Evolutionary conservation across 2,113 vertebrate species (phyloP), one percentile per base, ranked within the genome.

Genomic region (Pungitius pungitius): DNA sequence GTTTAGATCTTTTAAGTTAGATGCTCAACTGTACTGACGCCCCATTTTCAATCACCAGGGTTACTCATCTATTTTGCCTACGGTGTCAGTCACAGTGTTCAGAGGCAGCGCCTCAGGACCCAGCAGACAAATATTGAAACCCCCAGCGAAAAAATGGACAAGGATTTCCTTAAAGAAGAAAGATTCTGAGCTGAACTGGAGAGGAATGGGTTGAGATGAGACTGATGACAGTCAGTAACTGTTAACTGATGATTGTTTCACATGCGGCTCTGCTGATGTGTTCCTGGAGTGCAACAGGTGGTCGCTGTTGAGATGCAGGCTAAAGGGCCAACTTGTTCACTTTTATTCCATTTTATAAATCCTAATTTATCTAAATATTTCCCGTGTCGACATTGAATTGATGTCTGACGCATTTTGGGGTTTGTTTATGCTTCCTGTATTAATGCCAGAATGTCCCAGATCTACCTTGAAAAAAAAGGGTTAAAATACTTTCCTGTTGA

Each of bases 41-140:
- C 5, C 5, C 2, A 10, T n/a, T 27, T 8, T 60, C 8, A 47
- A 0, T 69, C 80, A 59, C 18, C 80, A 96, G 95, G 95, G 13
- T 78, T 96, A 26, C 2, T 95, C 33, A 94, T 97, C 81, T 96
- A 96, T 74, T 96, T 96, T 84, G 75, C 82, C 58, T 97, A 96
- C 0, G 95, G 96, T 4, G 83, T 96, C 43, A 43, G 78, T 30
- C 76, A 94, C 91, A 96, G 96, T 0, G 27, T 92, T 0, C 94
- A 94, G 87, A 92, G 82, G 62, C 35, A 33, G 26, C 67, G 59
- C 8, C 52, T 69, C 0, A 55, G 37, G n/a, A 52, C 37, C 54
- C 8, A 59, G 12, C 0, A 2, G 43, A 42, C 54, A n/a, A 47
- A 0, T 0, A 55, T 92, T 4, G 68, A 92, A 69, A 89, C 87